Percentiles rank a stretch among this genome's conserved stretches.
phyloP scores from a whole-genome alignment of 2,113 vertebrate genomes.

The Speoplatyrhinus poulsoni region DNA sequence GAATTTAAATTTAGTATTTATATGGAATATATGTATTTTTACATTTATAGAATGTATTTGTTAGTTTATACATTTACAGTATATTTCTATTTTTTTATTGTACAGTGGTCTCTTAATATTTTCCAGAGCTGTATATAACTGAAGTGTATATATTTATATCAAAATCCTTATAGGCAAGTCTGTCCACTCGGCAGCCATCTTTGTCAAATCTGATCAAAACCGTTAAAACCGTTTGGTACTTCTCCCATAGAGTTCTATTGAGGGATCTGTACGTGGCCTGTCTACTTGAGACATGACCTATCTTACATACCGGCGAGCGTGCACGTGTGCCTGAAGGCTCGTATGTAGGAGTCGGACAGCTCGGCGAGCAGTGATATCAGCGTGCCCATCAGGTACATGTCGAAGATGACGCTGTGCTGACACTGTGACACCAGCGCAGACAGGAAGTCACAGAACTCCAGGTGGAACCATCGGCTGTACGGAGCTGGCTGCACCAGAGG shows the following conservation, averaged over 20 bases:
- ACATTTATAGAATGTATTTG: too few relatives aligned
- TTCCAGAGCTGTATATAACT: too few relatives aligned
- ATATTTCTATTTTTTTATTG: background rate
- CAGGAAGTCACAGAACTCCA: slow-evolving; percentile 89
- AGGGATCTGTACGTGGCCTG: too few relatives aligned
- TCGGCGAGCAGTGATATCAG: slow-evolving; percentile 86
- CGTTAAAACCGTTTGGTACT: too few relatives aligned
- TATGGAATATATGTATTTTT: too few relatives aligned
- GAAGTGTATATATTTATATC: too few relatives aligned
- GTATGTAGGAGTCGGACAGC: slow-evolving; percentile 83
- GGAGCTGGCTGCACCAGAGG: slow-evolving; percentile 83
- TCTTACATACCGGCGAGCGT: slow-evolving; percentile 82
- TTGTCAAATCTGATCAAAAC: too few relatives aligned
- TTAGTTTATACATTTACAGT: too few relatives aligned
- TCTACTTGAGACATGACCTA: background rate
- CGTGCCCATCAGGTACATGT: slow-evolving; percentile 85
- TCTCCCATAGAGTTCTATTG: too few relatives aligned
- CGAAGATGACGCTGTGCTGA: slow-evolving; percentile 84
- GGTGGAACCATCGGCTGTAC: slow-evolving; percentile 86
- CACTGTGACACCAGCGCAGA: slow-evolving; percentile 84
- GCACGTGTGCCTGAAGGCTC: slow-evolving; percentile 91
- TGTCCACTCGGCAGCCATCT: too few relatives aligned
- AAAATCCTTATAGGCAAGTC: too few relatives aligned
- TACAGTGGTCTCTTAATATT: too few relatives aligned
- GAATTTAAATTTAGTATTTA: background rate